Evolutionary conservation across 2,113 vertebrate species (phyloP).

Genomic region (Baryphthengus martii): DNA sequence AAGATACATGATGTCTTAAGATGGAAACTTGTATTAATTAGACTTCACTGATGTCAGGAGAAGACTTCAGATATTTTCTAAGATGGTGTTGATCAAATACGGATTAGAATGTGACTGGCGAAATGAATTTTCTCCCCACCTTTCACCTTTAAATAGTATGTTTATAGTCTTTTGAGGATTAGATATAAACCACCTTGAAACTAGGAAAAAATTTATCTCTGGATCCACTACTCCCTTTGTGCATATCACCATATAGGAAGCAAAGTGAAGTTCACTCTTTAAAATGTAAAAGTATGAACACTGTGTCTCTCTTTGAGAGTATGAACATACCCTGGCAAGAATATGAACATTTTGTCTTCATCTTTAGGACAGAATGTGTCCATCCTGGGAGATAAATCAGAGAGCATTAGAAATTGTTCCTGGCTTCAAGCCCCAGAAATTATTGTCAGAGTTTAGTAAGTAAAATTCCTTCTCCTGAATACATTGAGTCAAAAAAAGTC

Average conservation of each 20-base stretch:
- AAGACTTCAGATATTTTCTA: background rate
- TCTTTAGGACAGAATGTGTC: background rate
- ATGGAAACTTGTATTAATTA: background rate
- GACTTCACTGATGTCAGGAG: background rate
- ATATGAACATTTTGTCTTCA: background rate
- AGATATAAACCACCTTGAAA: background rate
- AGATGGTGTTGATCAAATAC: background rate
- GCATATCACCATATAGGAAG: background rate
- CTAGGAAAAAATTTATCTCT: background rate
- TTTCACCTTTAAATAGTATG: background rate
- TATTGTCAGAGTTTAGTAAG: background rate
- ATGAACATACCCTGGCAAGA: background rate
- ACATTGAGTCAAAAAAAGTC: background rate
- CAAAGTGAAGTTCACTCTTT: background rate
- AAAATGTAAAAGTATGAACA: background rate
- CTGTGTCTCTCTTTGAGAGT: background rate
- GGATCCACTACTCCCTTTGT: background rate
- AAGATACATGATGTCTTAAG: background rate
- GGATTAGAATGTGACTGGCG: background rate
- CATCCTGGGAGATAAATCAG: background rate
- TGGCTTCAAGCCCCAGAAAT: slow-evolving; percentile 11
- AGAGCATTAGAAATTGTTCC: background rate
- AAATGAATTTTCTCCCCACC: background rate
- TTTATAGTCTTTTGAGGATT: background rate
- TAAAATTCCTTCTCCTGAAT: background rate